Evolutionary conservation across 1,140 invertebrate genomes (phyloP).

Genomic region (Nasonia giraulti): DNA sequence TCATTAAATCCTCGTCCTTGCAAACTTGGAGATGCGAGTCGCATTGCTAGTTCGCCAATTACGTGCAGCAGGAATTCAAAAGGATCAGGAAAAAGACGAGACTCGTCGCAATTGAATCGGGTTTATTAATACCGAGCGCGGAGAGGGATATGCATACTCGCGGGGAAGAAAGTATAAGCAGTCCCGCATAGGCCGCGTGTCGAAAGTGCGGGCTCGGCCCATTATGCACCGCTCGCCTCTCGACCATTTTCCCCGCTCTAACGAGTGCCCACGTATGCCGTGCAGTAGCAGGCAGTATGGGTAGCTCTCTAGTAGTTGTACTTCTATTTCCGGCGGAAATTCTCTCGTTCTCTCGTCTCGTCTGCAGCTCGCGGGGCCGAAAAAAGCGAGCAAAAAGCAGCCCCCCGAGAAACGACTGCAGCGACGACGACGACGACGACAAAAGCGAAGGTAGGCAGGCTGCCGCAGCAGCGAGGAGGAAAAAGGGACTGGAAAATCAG

Average conservation of each 20-base stretch:
- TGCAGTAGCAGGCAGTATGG: neutral
- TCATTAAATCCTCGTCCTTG: slow-evolving; percentile 9
- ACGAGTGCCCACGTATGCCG: slow-evolving; percentile 7
- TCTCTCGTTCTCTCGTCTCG: neutral
- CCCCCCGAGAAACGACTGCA: neutral
- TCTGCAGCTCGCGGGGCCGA: neutral
- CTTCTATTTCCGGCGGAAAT: slow-evolving; percentile 28
- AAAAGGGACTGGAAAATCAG: slow-evolving; percentile 17
- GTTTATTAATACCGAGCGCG: neutral
- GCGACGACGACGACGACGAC: slow-evolving; percentile 10
- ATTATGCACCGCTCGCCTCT: slow-evolving; percentile 20
- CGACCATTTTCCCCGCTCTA: slow-evolving; percentile 27
- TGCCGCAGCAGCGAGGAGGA: neutral
- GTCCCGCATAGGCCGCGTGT: neutral
- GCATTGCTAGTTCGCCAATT: neutral
- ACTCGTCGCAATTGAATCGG: neutral
- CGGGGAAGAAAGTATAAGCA: neutral
- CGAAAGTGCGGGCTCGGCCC: neutral
- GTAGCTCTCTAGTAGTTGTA: slow-evolving; percentile 8
- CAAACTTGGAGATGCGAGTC: neutral
- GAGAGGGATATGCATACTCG: neutral
- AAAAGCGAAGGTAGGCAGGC: slow-evolving; percentile 22
- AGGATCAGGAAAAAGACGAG: neutral
- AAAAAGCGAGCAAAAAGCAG: slow-evolving; percentile 17
- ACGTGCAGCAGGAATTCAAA: too few relatives aligned